Evolutionary conservation across 2,113 vertebrate species (phyloP).

Genomic region (Pica pica): DNA sequence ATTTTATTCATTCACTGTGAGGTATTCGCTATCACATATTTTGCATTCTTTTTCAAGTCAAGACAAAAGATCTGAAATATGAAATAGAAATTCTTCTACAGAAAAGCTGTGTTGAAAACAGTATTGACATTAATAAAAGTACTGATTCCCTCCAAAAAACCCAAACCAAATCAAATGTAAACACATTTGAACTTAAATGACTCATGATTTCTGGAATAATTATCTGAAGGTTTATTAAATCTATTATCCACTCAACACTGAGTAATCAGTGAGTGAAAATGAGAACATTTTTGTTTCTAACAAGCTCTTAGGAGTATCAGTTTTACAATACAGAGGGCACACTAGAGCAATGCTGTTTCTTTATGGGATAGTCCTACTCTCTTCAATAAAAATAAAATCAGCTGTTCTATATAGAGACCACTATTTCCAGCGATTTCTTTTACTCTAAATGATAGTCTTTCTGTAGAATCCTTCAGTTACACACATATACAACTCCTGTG

Average conservation of each 20-base stretch:
- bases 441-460: neutral
- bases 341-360: neutral
- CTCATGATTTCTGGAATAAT: neutral
- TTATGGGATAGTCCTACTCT: neutral
- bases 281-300: neutral
- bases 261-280: neutral
- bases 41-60: slow-evolving; percentile 22
- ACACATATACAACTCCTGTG: neutral
- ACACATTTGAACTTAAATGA: neutral
- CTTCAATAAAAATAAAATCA: neutral
- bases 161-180: neutral
- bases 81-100: neutral
- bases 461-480: neutral
- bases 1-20: slow-evolving; percentile 33
- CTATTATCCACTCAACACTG: neutral
- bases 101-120: neutral
- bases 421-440: neutral
- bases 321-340: neutral
- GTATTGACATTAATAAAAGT: neutral
- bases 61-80: neutral
- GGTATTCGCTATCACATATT: neutral
- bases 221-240: neutral
- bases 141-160: neutral
- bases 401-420: neutral
- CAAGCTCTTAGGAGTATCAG: neutral